Evolutionary conservation across 2,797 vertebrate species (phyloP).

Genomic region (Botia almorhae): DNA sequence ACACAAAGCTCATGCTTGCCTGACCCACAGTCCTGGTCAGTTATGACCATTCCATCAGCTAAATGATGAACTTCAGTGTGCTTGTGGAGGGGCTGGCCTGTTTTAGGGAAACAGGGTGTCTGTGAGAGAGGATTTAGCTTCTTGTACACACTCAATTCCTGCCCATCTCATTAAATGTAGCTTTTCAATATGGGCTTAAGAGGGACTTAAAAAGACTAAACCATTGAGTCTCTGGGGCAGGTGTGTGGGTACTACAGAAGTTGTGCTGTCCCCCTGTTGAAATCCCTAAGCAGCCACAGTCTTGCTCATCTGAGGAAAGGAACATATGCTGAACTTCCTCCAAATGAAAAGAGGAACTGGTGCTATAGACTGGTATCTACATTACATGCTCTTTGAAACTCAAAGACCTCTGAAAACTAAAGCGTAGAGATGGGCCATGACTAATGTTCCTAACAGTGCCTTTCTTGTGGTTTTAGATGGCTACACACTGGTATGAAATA

Average conservation of each 20-base stretch:
- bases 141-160: slow-evolving; percentile 8
- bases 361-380: slow-evolving; percentile 35
- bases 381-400: slow-evolving; percentile 28
- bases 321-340: slow-evolving; percentile 46
- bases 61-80: slow-evolving; percentile 5
- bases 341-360: slow-evolving; percentile 19
- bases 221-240: slow-evolving; percentile 7
- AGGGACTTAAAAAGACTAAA: slow-evolving; percentile 17
- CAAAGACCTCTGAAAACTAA: background rate
- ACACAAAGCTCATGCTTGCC: background rate
- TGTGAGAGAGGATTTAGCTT: background rate
- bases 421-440: background rate
- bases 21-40: background rate
- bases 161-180: slow-evolving; percentile 28
- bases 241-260: slow-evolving; percentile 2
- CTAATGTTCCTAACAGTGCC: slow-evolving; percentile 7
- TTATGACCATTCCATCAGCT: slow-evolving; percentile 18
- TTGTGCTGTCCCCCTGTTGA: slow-evolving; percentile 3
- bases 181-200: slow-evolving; percentile 36
- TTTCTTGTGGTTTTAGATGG: slow-evolving; percentile 16
- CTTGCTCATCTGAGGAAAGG: slow-evolving; percentile 36
- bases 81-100: background rate
- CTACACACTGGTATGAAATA: background rate
- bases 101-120: background rate
- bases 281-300: slow-evolving; percentile 27